Base-by-base conservation (phyloP, 2,797 vertebrate species). In the Atherinosoma microstoma region DNA sequence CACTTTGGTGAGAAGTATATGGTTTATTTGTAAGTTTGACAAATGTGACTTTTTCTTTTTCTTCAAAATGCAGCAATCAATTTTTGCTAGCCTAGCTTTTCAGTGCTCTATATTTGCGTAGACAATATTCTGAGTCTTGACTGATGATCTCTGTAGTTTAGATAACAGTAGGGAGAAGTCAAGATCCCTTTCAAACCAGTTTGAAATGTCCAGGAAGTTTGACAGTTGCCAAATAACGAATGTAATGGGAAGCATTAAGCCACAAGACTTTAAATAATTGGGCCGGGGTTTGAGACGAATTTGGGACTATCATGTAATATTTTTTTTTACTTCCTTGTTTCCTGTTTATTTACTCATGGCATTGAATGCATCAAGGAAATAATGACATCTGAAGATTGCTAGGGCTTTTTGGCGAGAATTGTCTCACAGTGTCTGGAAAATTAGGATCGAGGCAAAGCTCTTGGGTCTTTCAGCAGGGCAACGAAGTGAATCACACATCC, bases 41-140 rank as follows among this genome's bases (percentile, higher is more conserved):
- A 32, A 32, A 32, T 32, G 6, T 32, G 1, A 32, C 32, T 32
- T 32, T 32, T 32, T 32, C 6, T 32, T 32, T 29, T 24, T 18
- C 75, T 73, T 34, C 57, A 15, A 76, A 67, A 68, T 75, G 51
- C 22, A 57, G 0, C 35, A 35, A 67, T n/a, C 40, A n/a, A 49
- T 73, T 70, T 10, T 58, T 27, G 18, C 13, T 22, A 32, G 24
- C 22, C 49, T 6, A 36, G 24, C 22, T 64, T 59, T 67, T 64
- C 18, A 22, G 2, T 35, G 3, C 30, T 56, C 78, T 30, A 72
- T 59, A 58, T 51, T 70, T 22, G 24, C 2, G 27, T 56, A 38
- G 65, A 34, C 20, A 9, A 30, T 10, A 63, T 40, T 49, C 57
- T 27, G 10, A 58, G n/a, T 6, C 36, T 27, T 22, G 42, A 57